Base-by-base conservation (phyloP, 2,797 vertebrate genomes). In the Vultur gryphus region DNA sequence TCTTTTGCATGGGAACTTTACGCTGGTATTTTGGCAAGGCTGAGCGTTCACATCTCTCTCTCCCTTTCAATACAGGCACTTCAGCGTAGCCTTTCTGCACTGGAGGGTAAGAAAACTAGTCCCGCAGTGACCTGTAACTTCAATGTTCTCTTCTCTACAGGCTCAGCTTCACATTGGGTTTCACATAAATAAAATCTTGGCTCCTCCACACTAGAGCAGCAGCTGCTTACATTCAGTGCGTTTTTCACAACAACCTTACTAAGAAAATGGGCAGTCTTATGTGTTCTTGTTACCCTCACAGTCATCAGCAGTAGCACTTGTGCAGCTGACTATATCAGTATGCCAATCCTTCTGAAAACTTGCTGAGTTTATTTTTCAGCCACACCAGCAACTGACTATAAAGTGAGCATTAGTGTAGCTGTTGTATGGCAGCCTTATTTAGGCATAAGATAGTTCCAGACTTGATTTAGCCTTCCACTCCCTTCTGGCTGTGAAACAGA, bases 381-480 rank as follows among this genome's bases (percentile, higher is more conserved):
- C 61, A 39, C 54, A 79, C 75, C 82, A 91, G 69, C 77, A 62
- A 80, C 28, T 24, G 57, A 49, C 72, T 78, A 37, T 70, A 84
- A 93, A 94, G 79, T 3, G 10, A 80, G 48, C 24, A 13, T 21
- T 35, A 79, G 29, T 3, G 20, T 51, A 73, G 90, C 78, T 80
- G 77, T 51, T 57, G 39, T 16, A 39, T 2, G 9, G 55, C 72
- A 72, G 72, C 94, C 92, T 95, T 96, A 92, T 95, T 94, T 97
- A 92, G 96, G 69, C 89, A 81, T 84, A 78, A 78, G 39, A 75
- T 19, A 44, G 87, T 43, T 92, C 46, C 69, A 85, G 43, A 51
- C 89, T 84, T 87, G 94, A 96, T 96, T 96, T 96, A 95, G 92
- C 94, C 54, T 95, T 91, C 94, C 95, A 51, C 95, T 87, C 89